These are phyloP conservation scores for Marcusenius ussheri DNA, from an alignment of 2,113 vertebrate genomes.

Conservation along the genomic window DNA sequence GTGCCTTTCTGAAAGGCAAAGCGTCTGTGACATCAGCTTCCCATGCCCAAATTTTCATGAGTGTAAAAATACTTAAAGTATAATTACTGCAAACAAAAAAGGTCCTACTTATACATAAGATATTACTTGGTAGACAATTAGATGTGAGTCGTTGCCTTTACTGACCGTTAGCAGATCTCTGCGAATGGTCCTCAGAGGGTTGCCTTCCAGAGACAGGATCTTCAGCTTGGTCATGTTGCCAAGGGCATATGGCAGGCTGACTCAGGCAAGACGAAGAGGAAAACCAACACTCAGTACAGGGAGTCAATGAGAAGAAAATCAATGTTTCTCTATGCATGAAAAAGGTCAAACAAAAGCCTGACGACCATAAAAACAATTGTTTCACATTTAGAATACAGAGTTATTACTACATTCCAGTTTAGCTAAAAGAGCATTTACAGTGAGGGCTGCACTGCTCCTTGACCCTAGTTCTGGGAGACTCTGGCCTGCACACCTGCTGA, in stretches of 20 bases:
- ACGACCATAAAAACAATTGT: not conserved
- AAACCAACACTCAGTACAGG: not conserved
- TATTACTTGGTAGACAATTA: not conserved
- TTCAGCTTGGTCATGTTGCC: conserved; percentile 80
- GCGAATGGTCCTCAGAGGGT: conserved; percentile 82
- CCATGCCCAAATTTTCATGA: not conserved
- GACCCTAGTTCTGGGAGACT: not conserved
- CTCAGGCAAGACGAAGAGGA: conserved; percentile 43
- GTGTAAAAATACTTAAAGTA: not conserved
- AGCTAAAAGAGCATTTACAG: not conserved
- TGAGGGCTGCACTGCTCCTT: not conserved
- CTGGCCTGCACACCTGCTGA: conserved; percentile 67
- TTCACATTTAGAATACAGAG: not conserved
- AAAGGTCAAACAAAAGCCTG: not conserved
- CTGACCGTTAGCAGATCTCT: conserved; percentile 83
- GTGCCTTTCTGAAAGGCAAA: conserved; percentile 79
- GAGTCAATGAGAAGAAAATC: not conserved
- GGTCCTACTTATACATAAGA: not conserved
- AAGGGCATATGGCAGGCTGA: conserved; percentile 76
- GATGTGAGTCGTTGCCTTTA: conserved; percentile 5
- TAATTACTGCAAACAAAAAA: not conserved
- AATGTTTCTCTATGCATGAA: not conserved
- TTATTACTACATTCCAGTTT: not conserved
- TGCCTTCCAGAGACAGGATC: conserved; percentile 80
- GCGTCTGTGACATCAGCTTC: not conserved